Base-by-base conservation (phyloP, 2,797 vertebrate species). In the Siniperca undulata region DNA sequence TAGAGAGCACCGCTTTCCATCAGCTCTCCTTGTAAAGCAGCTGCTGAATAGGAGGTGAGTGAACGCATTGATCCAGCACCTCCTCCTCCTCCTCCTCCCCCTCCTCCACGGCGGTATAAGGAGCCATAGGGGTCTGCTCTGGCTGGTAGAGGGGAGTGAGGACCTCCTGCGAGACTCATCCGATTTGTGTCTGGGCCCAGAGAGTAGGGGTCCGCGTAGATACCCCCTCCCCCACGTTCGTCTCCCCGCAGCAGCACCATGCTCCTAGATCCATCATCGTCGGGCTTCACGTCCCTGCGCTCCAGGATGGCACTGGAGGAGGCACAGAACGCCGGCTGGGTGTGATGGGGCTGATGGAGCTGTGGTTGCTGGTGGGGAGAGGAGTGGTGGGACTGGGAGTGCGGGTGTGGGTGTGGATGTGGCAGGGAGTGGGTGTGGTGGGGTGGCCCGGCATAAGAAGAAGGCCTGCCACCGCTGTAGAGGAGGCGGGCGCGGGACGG, bases 231-330 rank as follows among this genome's bases (percentile, higher is more conserved):
- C 0, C 91, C 84, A 0, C 93, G 93, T 0, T 94, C 94, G 0
- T 99, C 98, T 0, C 97, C 97, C 80, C 98, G 97, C 92, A 99
- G 94, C 90, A 99, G 95, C 93, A 99, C 95, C 95, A 99, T 93
- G 83, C 97, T 97, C 90, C 98, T 97, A 83, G 94, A 94, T 0
- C 94, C 94, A 38, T 99, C 98, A 65, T 99, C 98, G 0, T 99
- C 98, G 0, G 98, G 98, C 61, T 99, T 98, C 74, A 99, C 98
- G 0, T 99, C 98, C 3, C 98, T 94, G 7, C 98, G 97, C 80
- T 99, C 98, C 92, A 99, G 93, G 94, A 99, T 99, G 94, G 98
- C 98, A n/a, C 98, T 99, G 90, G 98, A 97, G 86, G 98, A 98
- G 80, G 97, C 94, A 5, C 97, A 97, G 81, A 97, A 97, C 1